A percentile compares a stretch with the other conserved stretches of the same genome.
Evolutionary conservation across 2,797 vertebrate genomes (phyloP).

Genomic region (Liasis olivaceus): DNA sequence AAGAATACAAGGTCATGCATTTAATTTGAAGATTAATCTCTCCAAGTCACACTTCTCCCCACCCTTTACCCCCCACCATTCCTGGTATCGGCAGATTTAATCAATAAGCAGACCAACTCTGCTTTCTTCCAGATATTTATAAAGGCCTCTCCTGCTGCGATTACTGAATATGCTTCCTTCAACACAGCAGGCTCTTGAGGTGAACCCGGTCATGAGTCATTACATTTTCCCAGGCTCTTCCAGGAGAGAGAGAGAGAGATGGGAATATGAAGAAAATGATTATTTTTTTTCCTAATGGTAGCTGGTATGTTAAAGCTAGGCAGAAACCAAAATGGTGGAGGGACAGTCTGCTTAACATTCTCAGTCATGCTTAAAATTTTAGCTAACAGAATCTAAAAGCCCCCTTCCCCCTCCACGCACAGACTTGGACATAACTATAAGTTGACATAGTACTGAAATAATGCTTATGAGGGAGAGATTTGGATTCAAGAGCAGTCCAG

Average conservation of each 20-base stretch:
- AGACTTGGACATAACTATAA: not conserved
- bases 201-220: conserved; percentile 54
- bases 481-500: not conserved
- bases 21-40: conserved; percentile 51
- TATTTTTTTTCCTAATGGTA: conserved; percentile 23
- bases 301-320: conserved; percentile 16
- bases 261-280: conserved; percentile 50
- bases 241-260: conserved; percentile 42
- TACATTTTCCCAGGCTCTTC: conserved; percentile 69
- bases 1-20: conserved; percentile 48
- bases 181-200: conserved; percentile 49
- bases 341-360: conserved; percentile 15
- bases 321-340: conserved; percentile 41
- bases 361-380: conserved; percentile 26
- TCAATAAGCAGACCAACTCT: conserved; percentile 44
- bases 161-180: conserved; percentile 48
- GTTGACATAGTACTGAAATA: not conserved
- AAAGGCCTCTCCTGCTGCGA: conserved; percentile 33
- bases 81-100: conserved; percentile 22
- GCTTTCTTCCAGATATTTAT: conserved; percentile 42
- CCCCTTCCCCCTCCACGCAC: not conserved
- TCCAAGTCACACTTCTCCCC: conserved; percentile 19
- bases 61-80: conserved; percentile 2
- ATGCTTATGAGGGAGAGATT: not conserved
- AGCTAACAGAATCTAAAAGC: conserved; percentile 36